Conservation (phyloP, 92 coral and sea anemone species). For the Epizoanthus rinbou region DNA sequence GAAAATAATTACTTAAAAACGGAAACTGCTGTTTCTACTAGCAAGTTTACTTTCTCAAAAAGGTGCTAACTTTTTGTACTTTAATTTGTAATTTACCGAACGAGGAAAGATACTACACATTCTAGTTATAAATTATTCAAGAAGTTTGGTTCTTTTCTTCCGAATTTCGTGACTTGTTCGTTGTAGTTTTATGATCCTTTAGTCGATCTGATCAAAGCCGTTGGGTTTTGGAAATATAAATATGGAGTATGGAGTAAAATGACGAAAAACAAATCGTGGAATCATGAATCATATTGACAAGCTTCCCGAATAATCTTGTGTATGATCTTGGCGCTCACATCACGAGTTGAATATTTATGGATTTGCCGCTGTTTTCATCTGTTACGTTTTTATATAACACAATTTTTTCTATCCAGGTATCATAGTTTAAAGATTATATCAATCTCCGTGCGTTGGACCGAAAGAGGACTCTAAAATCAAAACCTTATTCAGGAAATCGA, state of each 20-base stretch:
- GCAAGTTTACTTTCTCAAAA: not conserved
- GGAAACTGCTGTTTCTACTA: not conserved
- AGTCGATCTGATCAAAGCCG: not conserved
- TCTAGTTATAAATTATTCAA: conserved; percentile 7
- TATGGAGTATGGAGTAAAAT: too few relatives aligned
- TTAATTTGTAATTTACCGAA: not conserved
- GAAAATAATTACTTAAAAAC: conserved; percentile 6
- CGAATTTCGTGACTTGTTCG: not conserved
- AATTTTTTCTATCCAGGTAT: not conserved
- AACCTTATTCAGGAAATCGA: not conserved
- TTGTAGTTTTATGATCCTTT: not conserved
- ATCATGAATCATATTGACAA: too few relatives aligned
- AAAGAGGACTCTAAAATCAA: not conserved
- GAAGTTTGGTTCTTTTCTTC: not conserved
- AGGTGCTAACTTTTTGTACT: not conserved
- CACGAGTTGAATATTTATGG: too few relatives aligned
- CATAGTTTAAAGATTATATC: not conserved
- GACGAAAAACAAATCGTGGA: too few relatives aligned
- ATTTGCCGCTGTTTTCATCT: not conserved
- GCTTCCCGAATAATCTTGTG: too few relatives aligned
- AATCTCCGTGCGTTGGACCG: not conserved
- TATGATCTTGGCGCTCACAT: too few relatives aligned
- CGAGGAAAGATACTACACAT: not conserved
- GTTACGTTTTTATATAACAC: not conserved
- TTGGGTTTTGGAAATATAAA: too few relatives aligned